Conservation (phyloP, 1,140 invertebrate genomes). For the Drosophila rufa region DNA sequence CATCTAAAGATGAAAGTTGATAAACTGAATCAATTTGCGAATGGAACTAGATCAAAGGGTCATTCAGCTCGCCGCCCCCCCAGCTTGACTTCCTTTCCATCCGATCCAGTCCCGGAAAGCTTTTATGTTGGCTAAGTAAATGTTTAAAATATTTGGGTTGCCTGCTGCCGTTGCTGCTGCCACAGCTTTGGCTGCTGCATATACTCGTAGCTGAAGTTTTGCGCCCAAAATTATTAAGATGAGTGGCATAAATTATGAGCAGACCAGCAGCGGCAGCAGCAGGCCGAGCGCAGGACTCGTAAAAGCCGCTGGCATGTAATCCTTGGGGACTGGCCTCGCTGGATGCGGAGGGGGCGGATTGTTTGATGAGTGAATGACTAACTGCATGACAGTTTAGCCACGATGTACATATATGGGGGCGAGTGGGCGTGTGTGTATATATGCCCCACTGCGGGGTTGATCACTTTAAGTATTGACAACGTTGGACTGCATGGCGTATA, state of each 20-base stretch:
- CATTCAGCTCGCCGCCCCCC: slow-evolving; percentile 17
- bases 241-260: slow-evolving; percentile 82
- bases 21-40: slow-evolving; percentile 45
- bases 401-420: slow-evolving; percentile 5
- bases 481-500: slow-evolving; percentile 63
- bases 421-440: slow-evolving; percentile 11
- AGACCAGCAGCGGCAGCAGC: slow-evolving; percentile 29
- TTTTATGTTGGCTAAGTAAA: slow-evolving; percentile 73
- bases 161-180: slow-evolving; percentile 37
- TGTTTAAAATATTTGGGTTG: slow-evolving; percentile 77
- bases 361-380: slow-evolving; percentile 82
- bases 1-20: slow-evolving; percentile 28
- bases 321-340: slow-evolving; percentile 54
- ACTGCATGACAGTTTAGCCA: slow-evolving; percentile 72
- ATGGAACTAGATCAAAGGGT: slow-evolving; percentile 55
- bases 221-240: slow-evolving; percentile 83
- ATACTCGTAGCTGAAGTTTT: slow-evolving; percentile 69
- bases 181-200: slow-evolving; percentile 32
- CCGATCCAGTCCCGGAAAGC: slow-evolving; percentile 21
- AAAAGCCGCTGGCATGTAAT: slow-evolving; percentile 75
- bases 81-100: slow-evolving; percentile 20
- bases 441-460: slow-evolving; percentile 52
- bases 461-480: slow-evolving; percentile 80
- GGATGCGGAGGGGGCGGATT: slow-evolving; percentile 21
- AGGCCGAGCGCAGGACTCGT: slow-evolving; percentile 52